Base-by-base conservation (phyloP, 2,888 invertebrate species). In the Altica lythri region DNA sequence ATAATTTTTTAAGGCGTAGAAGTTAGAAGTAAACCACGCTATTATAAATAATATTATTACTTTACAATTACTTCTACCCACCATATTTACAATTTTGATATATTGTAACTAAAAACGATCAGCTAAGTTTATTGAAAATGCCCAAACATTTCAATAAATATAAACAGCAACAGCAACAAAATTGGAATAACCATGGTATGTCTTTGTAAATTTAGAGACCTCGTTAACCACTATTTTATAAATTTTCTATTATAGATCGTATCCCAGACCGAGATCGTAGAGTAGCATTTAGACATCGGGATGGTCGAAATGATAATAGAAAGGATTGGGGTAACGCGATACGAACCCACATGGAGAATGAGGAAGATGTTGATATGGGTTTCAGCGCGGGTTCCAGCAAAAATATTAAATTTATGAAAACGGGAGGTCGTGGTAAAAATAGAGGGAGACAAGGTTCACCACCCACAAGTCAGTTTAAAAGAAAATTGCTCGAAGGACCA, bases 361-460 rank as follows among this genome's bases (percentile, higher is more conserved):
- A 84, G 63, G 84, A 84, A 72, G 85, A 85, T 65, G 80, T 85
- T 64, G 84, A 85, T 59, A 85, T 85, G 85, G 72, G 73, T 12
- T 9, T 63, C 40, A 59, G 56, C 32, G 50, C 56, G 8, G 78
- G 78, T 17, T 77, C 77, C 2, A 72, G 75, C 10, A 58, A 56
- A 42, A 56, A 45, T 25, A 52, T 51, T 25, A 57, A 48, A 10
- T 57, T 49, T 34, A 55, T 57, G 12, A 60, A 60, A n/a, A n/a
- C n/a, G 27, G 64, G 55, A 18, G 44, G 52, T 14, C 48, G 42
- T 16, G 77, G 18, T n/a, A 60, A 34, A n/a, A 63, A 53, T 13
- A 44, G 53, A 13, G 48, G 38, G 13, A 77, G 18, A 0, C 32
- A 46, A 18, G 78, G 79, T 0, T 80, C 81, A 0, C 77, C 73